phyloP scores from a whole-genome alignment of 2,888 invertebrate species.

The Sarcophaga variegata region DNA sequence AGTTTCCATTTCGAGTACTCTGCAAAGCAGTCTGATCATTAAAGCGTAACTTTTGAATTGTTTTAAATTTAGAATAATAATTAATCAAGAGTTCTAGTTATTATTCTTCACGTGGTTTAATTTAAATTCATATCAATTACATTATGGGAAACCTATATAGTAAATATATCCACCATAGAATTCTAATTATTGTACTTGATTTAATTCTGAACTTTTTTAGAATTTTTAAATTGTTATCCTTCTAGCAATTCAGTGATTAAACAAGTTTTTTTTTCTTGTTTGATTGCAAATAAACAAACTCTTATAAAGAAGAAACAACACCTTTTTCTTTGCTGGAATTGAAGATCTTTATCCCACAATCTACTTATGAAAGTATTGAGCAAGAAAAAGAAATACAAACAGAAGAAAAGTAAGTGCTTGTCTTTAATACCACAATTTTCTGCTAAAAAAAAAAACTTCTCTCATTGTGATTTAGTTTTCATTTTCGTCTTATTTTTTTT shows the following conservation, averaged over 20 bases:
- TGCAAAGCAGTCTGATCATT: too few species aligned
- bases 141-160: too few species aligned
- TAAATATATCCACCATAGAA: not conserved
- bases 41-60: too few species aligned
- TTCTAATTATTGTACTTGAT: not conserved
- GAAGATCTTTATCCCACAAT: constrained; percentile 48
- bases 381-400: not conserved
- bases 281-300: not conserved
- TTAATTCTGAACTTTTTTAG: not conserved
- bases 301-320: constrained; percentile 36
- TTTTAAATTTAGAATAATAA: too few species aligned
- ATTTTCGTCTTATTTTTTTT: constrained; percentile 13
- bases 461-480: constrained; percentile 16
- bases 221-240: not conserved
- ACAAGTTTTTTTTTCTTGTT: not conserved
- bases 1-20: too few species aligned
- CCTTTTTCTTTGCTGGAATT: not conserved
- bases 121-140: not conserved
- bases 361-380: constrained; percentile 7
- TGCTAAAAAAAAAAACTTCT: constrained; percentile 6
- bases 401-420: constrained; percentile 50
- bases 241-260: constrained; percentile 15
- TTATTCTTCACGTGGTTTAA: too few species aligned
- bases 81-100: too few species aligned
- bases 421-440: constrained; percentile 51